Percentiles rank a stretch among this genome's conserved stretches.
These are phyloP conservation scores for Latrodectus geometricus DNA, from an alignment of 1,140 invertebrate genomes.

Conservation along the genomic window DNA sequence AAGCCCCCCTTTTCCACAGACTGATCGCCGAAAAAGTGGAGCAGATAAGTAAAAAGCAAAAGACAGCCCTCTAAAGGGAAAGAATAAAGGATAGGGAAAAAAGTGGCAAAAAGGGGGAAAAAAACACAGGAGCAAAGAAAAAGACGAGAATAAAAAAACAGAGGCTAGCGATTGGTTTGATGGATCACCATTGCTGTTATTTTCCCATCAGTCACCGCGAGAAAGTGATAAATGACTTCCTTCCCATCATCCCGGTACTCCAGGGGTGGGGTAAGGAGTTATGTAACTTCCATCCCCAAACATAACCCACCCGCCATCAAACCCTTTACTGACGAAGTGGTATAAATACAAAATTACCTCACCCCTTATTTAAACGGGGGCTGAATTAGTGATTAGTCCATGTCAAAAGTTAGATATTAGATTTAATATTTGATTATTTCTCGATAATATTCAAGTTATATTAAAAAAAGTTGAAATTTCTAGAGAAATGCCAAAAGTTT, in stretches of 20 bases:
- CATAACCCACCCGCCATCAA: slow-evolving; percentile 22
- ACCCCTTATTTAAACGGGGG: too few relatives aligned
- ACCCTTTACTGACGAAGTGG: slow-evolving; percentile 34
- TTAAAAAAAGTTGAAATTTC: too few relatives aligned
- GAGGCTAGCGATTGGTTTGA: slow-evolving; percentile 60
- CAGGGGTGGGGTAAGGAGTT: slow-evolving; percentile 32
- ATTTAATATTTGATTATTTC: too few relatives aligned
- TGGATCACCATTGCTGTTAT: slow-evolving; percentile 61
- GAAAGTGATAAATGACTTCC: slow-evolving; percentile 62
- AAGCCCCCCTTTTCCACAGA: slow-evolving; percentile 56
- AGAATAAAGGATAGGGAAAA: slow-evolving; percentile 6
- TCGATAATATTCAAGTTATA: too few relatives aligned
- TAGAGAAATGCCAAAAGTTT: too few relatives aligned
- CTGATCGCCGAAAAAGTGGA: slow-evolving; percentile 12
- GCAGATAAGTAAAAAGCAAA: slow-evolving; percentile 57
- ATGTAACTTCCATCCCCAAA: slow-evolving; percentile 18
- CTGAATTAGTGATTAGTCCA: too few relatives aligned
- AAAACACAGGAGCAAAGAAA: slow-evolving; percentile 21
- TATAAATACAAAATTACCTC: slow-evolving; percentile 15
- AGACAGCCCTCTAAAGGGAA: slow-evolving; percentile 24
- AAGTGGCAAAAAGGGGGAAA: slow-evolving; percentile 4
- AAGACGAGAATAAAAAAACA: slow-evolving; percentile 35
- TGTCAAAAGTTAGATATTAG: too few relatives aligned
- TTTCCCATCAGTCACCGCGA: slow-evolving; percentile 62
- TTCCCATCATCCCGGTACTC: slow-evolving; percentile 60